Evolutionary conservation across 1,140 invertebrate species (phyloP).

Genomic region (Aphis craccivora): DNA sequence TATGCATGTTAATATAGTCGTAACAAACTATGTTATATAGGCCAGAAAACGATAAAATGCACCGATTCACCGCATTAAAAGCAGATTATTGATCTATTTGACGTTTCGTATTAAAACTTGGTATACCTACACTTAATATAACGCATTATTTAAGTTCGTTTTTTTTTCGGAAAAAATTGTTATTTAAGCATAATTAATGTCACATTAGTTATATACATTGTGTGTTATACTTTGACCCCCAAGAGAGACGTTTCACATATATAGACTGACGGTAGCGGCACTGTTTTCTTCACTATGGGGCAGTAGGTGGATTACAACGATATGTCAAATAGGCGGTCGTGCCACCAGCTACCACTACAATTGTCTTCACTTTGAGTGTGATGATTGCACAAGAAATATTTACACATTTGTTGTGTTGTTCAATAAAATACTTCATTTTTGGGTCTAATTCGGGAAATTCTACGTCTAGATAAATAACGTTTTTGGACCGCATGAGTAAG

Average conservation of each 20-base stretch:
- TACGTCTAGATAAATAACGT: not conserved
- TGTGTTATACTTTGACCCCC: too few species aligned
- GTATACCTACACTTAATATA: not conserved
- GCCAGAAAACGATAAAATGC: not conserved
- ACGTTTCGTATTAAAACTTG: not conserved
- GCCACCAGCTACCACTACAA: not conserved
- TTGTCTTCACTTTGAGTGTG: not conserved
- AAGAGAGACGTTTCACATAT: too few species aligned
- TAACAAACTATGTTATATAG: not conserved
- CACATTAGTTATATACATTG: too few species aligned
- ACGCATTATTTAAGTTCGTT: not conserved
- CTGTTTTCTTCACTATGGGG: too few species aligned
- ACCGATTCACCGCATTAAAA: not conserved
- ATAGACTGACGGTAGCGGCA: too few species aligned
- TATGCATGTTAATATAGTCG: not conserved
- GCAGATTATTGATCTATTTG: not conserved
- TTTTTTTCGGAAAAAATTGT: not conserved
- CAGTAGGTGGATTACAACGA: too few species aligned
- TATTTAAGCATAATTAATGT: not conserved
- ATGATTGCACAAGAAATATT: not conserved
- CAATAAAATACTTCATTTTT: not conserved
- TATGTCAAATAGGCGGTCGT: not conserved
- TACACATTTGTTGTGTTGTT: not conserved
- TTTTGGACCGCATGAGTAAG: not conserved
- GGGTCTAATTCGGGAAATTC: not conserved